Evolutionary conservation across 2,888 invertebrate genomes (phyloP).

Genomic region (Crocallis elinguaria): DNA sequence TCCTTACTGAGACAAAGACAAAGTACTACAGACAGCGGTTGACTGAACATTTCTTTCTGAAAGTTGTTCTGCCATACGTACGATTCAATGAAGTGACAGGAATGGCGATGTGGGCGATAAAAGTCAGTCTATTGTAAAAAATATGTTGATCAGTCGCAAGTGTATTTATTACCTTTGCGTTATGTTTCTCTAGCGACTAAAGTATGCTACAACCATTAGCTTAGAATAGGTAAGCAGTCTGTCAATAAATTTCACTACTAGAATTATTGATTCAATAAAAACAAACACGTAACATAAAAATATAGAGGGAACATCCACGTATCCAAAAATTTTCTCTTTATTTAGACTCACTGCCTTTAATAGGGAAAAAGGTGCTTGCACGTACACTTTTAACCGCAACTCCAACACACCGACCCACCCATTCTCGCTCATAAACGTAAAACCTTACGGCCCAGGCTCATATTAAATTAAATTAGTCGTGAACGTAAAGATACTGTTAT

Average conservation of each 20-base stretch:
- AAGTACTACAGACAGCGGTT: background rate
- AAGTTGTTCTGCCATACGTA: background rate
- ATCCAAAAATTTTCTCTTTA: too few relatives aligned
- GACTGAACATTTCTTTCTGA: conserved; percentile 8
- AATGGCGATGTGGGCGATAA: conserved; percentile 3
- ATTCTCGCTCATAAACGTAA: conserved; percentile 18
- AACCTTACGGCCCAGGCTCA: conserved; percentile 21
- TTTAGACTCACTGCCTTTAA: background rate
- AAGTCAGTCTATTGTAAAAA: conserved; percentile 3
- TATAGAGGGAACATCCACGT: too few relatives aligned
- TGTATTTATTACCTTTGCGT: background rate
- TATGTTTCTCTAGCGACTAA: too few relatives aligned
- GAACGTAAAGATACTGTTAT: conserved; percentile 10
- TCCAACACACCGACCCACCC: background rate
- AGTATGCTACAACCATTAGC: too few relatives aligned
- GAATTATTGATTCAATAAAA: too few relatives aligned
- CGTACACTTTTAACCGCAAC: conserved; percentile 1
- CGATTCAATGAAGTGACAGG: conserved; percentile 12
- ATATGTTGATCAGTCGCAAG: background rate
- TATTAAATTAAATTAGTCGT: conserved; percentile 29
- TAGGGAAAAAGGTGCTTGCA: background rate
- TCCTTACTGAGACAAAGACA: background rate
- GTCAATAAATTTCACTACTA: too few relatives aligned
- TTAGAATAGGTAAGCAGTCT: too few relatives aligned
- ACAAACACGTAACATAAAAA: too few relatives aligned